Percentiles rank a stretch among this genome's conserved stretches.
Evolutionary conservation across 2,888 invertebrate species (phyloP).

Genomic region (Macropis europaea): DNA sequence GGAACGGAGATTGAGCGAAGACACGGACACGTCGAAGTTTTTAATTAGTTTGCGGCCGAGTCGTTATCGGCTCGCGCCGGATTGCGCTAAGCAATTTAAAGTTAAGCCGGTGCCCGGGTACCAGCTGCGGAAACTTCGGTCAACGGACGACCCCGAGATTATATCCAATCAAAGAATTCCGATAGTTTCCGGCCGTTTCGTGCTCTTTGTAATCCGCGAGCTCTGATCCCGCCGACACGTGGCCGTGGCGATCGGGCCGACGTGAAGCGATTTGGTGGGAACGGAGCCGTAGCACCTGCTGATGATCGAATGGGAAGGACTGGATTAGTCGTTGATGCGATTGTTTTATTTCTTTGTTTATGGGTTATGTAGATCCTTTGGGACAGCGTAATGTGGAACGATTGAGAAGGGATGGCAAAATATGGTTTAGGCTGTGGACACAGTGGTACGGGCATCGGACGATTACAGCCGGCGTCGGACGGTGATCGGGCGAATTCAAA

Average conservation of each 20-base stretch:
- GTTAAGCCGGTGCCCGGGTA: constrained; percentile 36
- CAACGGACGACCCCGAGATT: constrained; percentile 12
- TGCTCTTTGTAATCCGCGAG: constrained; percentile 16
- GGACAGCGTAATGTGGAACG: too few relatives aligned
- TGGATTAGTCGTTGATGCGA: too few relatives aligned
- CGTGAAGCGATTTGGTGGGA: too few relatives aligned
- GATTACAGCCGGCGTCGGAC: too few relatives aligned
- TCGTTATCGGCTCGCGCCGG: constrained; percentile 45
- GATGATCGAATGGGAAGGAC: too few relatives aligned
- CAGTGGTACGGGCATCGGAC: too few relatives aligned
- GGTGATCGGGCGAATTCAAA: too few relatives aligned
- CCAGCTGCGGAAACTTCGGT: constrained; percentile 11
- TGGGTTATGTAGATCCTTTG: too few relatives aligned
- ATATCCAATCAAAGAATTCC: constrained; percentile 44
- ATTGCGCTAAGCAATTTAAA: constrained; percentile 55
- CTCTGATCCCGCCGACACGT: neutral
- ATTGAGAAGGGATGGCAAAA: too few relatives aligned
- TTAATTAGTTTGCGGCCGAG: constrained; percentile 47
- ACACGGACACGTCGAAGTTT: constrained; percentile 36
- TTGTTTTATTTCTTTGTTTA: too few relatives aligned
- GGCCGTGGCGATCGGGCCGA: neutral
- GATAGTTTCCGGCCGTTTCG: constrained; percentile 10
- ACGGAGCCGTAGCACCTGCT: too few relatives aligned
- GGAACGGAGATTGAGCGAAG: neutral
- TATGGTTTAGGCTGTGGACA: too few relatives aligned